Base-by-base conservation (phyloP, 1,140 invertebrate species). In the Cardiocondyla obscurior region DNA sequence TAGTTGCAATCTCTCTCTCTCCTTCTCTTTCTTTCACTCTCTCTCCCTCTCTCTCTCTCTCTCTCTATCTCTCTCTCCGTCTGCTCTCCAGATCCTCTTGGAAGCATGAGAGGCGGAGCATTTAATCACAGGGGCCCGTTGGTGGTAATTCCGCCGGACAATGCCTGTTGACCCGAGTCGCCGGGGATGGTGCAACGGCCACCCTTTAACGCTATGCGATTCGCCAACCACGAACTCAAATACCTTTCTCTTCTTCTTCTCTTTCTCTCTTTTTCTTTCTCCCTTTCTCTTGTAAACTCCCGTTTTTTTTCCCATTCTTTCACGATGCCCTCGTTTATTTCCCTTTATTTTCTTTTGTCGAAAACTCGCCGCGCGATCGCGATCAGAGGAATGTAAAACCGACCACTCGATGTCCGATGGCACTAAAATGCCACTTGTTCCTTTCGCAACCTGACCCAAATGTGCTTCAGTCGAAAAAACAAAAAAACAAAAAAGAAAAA, bases 71-170 rank as follows among this genome's bases (percentile, higher is more conserved):
- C 25, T 33, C 30, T 67, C 58, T 28, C 58, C 72, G 67, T 67
- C 72, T 83, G 46, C 64, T 83, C 64, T 83, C 36, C 14, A 44
- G 22, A 46, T 76, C 19, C 36, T 69, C 60, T 46, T 65, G 42
- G 51, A 70, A 22, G 12, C 67, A 76, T 42, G n/a, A 44, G 64
- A 51, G 16, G 55, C 62, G 4, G 25, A 55, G 86, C 90, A 89
- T 92, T 91, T 92, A 92, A 92, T 92, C 91, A 91, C 90, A 84
- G 85, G 72, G 79, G 82, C 73, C 76, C 82, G 85, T 84, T 88
- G 82, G 74, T 90, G 86, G 89, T 90, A 91, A 91, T 88, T 90
- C 88, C 90, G 84, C 76, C 77, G 90, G 87, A 91, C 90, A 91
- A 89, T 90, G 90, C 90, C 83, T 87, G 85, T 88, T 88, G 85